phyloP scores from a whole-genome alignment of 2,888 invertebrate genomes.

The Rhagonycha fulva region DNA sequence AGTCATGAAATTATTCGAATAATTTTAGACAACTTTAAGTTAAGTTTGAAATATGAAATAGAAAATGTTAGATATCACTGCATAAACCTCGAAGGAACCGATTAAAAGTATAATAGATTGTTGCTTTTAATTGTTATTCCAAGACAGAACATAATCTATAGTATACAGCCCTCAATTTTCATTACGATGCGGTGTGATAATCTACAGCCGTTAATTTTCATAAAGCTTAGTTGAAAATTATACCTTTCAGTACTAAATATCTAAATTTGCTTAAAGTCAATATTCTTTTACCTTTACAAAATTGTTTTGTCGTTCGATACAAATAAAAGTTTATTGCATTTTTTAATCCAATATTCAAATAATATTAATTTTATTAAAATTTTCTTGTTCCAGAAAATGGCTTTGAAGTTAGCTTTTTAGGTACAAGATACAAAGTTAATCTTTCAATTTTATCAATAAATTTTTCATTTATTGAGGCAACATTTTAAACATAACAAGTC shows the following conservation, averaged over 20 bases:
- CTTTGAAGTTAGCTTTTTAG: background rate
- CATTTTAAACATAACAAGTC: no score
- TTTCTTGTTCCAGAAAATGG: background rate
- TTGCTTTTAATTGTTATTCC: background rate
- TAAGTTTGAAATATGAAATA: no score
- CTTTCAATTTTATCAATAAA: no score
- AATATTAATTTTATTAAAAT: background rate
- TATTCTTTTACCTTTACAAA: background rate
- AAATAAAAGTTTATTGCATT: no score
- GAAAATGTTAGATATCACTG: background rate
- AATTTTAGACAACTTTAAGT: no score
- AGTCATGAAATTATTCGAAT: no score
- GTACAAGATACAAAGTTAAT: background rate
- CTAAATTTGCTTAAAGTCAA: background rate
- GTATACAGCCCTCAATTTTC: background rate
- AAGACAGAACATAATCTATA: background rate
- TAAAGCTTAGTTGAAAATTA: background rate
- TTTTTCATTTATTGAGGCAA: no score
- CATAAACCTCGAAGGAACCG: background rate
- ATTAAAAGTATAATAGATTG: background rate
- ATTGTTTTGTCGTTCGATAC: background rate
- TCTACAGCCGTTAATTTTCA: background rate
- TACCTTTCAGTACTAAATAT: background rate
- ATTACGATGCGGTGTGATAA: background rate
- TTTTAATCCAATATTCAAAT: background rate